Evolutionary conservation across 2,113 vertebrate species (phyloP), one percentile per base, ranked within the genome.

Genomic region (Petrocephalus microphthalmus): DNA sequence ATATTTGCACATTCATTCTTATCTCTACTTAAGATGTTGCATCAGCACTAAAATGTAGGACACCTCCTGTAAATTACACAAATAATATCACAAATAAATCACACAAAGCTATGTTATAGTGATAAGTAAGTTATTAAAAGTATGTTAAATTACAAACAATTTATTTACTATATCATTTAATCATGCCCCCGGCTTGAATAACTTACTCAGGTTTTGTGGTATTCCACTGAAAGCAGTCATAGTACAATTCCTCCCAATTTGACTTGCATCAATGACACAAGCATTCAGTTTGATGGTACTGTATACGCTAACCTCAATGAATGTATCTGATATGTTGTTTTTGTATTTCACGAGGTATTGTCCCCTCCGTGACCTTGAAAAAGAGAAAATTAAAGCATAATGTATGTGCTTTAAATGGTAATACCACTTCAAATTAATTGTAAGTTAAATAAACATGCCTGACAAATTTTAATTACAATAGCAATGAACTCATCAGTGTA

Each of bases 151-250:
- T 64, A 42, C 42, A 29, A 64, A 29, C 60, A 29, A 29, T 67
- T 29, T 11, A 67, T 29, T 67, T 67, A 29, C 10, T 29, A 13
- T n/a, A 67, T 29, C n/a, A 25, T 25, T 64, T 29, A 67, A 45
- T 49, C 37, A 2, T 37, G 37, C 60, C 1, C 45, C 1, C 45
- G 51, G 33, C 15, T 37, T 67, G 74, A 2, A 1, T 22, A 20
- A 90, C 93, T 89, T 89, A 95, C 95, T 5, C 53, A 94, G 49
- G 4, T 25, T 7, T 2, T 0, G 6, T 3, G 91, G 90, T 3
- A 25, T 53, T 19, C 82, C 93, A 3, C 1, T 89, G 89, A 96
- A 95, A 47, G 74, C 19, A 0, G 92, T 86, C 51, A 91, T 90
- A 10, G 91, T 90, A 88, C 95, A 96, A 0, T 90, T 91, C 49